Percentiles rank a stretch among this genome's conserved stretches.
phyloP scores from a whole-genome alignment of 2,888 invertebrate species.

The Steinernema hermaphroditum region DNA sequence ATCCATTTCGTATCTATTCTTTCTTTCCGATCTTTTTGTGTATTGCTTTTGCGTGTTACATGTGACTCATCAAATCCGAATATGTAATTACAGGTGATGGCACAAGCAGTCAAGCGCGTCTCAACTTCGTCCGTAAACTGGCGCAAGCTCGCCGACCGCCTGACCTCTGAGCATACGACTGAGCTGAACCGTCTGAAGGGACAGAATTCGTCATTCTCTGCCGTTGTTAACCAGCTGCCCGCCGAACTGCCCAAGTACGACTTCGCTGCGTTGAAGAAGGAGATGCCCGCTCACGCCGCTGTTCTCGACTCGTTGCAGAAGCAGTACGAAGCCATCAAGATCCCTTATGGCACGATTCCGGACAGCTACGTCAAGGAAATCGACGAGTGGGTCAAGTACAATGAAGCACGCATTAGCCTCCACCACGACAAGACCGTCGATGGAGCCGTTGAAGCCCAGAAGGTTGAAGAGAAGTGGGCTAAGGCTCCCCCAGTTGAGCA shows the following conservation, averaged over 20 bases:
- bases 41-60: too few relatives aligned
- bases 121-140: conserved; percentile 63
- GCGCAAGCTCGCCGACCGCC: conserved; percentile 56
- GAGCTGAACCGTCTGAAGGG: conserved; percentile 63
- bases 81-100: conserved; percentile 42
- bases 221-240: conserved; percentile 58
- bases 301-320: conserved; percentile 64
- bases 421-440: conserved; percentile 62
- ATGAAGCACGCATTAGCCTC: conserved; percentile 60
- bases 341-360: conserved; percentile 64
- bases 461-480: conserved; percentile 66
- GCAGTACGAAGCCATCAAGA: conserved; percentile 64
- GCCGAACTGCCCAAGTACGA: conserved; percentile 65
- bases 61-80: neutral
- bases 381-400: conserved; percentile 61
- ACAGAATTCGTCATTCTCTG: conserved; percentile 58
- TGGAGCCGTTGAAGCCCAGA: conserved; percentile 63
- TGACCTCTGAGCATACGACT: conserved; percentile 55
- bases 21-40: too few relatives aligned
- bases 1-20: too few relatives aligned
- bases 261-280: conserved; percentile 65
- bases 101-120: conserved; percentile 64
- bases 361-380: conserved; percentile 57
- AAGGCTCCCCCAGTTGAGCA: conserved; percentile 66
- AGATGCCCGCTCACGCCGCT: conserved; percentile 61